A percentile compares a stretch with the other conserved stretches of the same genome.
These are phyloP conservation scores for Champsocephalus gunnari DNA, from an alignment of 2,797 vertebrate genomes.

Conservation along the genomic window DNA sequence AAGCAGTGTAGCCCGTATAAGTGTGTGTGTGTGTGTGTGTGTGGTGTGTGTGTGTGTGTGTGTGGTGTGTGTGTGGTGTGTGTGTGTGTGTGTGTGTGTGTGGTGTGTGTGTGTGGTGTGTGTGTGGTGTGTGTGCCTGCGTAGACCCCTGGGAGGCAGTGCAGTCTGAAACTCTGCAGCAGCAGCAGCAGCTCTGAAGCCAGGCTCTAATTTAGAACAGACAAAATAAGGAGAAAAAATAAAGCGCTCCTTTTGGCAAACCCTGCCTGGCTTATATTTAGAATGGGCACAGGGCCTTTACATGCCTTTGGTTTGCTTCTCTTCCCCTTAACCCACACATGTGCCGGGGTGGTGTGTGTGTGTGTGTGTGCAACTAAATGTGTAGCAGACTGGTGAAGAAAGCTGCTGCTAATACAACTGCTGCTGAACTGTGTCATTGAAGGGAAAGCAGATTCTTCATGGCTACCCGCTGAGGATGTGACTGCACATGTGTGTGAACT, in stretches of 20 bases:
- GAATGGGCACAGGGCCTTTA: conserved; percentile 80
- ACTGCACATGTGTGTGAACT: conserved; percentile 40
- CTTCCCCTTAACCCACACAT: conserved; percentile 81
- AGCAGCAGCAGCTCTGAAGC: conserved; percentile 64
- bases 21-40: conserved; percentile 26
- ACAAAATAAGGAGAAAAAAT: conserved; percentile 76
- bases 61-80: conserved; percentile 9
- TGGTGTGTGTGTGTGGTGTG: conserved; percentile 7
- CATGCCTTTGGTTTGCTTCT: conserved; percentile 83
- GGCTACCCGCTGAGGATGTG: conserved; percentile 6
- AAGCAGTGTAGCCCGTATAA: conserved; percentile 53
- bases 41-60: conserved; percentile 4
- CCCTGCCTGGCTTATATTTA: conserved; percentile 85
- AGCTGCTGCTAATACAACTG: conserved; percentile 71
- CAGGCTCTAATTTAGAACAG: conserved; percentile 83
- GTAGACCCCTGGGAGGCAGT: conserved; percentile 76
- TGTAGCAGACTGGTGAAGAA: conserved; percentile 77
- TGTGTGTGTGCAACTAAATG: conserved; percentile 78
- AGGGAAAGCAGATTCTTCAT: conserved; percentile 62
- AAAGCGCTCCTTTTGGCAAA: conserved; percentile 83
- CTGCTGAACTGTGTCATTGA: conserved; percentile 75
- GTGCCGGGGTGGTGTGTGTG: conserved; percentile 55
- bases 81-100: conserved; percentile 7
- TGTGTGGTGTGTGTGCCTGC: conserved; percentile 43
- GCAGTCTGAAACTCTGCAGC: conserved; percentile 71